Evolutionary conservation across 2,888 invertebrate species (phyloP), one percentile per base, ranked within the genome.

Genomic region (Dexiosoma caninum): DNA sequence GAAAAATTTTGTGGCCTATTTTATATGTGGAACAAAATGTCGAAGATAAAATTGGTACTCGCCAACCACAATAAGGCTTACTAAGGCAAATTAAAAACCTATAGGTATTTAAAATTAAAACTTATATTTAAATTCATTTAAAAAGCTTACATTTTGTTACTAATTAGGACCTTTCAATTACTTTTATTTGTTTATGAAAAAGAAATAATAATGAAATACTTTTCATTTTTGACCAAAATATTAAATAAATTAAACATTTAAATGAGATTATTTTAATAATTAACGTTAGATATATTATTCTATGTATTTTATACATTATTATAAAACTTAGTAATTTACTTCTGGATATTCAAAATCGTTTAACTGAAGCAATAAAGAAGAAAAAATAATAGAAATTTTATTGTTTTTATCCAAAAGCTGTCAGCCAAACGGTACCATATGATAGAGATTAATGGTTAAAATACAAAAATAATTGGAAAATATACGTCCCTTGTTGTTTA

Each of bases 261-360:
- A 27, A 27, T 0, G 23, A 10, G 30, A 14, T 6, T 57, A 2
- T 40, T 30, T 1, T 23, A 44, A 37, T 64, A 23, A 64, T n/a
- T 64, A n/a, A 53, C n/a, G 40, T 67, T 53, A 30, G 42, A 37
- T 55, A 32, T 40, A 44, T 19, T 44, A 27, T 37, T 27, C n/a
- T 27, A 53, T 3, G 9, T 67, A 67, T 69, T 69, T 21, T 16
- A 23, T 19, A 67, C 6, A 21, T 27, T 57, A 7, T 21, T 16
- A 35, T 9, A 21, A 46, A 44, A 19, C 16, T 5, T 37, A n/a
- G 0, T 37, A n/a, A n/a, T n/a, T 6, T 14, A 42, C 16, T 19
- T 42, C 8, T 8, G 46, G 21, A 4, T 46, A 10, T 21, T 12
- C 16, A 46, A 7, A 21, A 21, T 12, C 21, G 10, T 6, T 3